These are phyloP conservation scores for Sylvia atricapilla DNA, from an alignment of 2,113 vertebrate species.

Conservation along the genomic window DNA sequence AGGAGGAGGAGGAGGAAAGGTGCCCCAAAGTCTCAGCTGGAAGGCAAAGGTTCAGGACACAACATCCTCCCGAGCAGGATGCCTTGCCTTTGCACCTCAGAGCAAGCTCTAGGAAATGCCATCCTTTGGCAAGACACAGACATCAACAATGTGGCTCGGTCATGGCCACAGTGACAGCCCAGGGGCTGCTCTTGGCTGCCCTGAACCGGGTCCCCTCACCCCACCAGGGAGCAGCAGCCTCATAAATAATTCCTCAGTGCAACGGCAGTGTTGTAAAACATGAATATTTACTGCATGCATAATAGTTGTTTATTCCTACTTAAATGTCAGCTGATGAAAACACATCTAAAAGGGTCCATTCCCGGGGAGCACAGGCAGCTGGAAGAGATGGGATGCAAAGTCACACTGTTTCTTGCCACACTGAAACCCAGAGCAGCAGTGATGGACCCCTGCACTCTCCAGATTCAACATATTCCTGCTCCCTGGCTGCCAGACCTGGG, in stretches of 20 bases:
- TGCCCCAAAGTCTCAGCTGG: not conserved
- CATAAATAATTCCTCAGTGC: constrained; percentile 26
- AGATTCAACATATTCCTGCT: rapidly evolving
- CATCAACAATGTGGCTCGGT: rapidly evolving
- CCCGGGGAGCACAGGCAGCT: rapidly evolving
- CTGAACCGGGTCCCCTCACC: rapidly evolving
- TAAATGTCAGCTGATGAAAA: constrained; percentile 55
- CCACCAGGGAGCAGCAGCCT: not conserved
- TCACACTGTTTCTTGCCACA: rapidly evolving
- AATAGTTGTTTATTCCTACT: constrained; percentile 42
- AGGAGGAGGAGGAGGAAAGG: not conserved
- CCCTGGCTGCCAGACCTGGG: not conserved
- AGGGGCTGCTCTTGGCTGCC: not conserved
- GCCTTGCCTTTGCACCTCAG: not conserved
- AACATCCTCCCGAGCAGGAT: not conserved
- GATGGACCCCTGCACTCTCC: not conserved
- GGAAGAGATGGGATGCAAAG: not conserved
- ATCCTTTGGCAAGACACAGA: not conserved
- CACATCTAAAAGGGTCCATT: not conserved
- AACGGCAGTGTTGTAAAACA: constrained; percentile 38
- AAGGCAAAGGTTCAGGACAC: not conserved
- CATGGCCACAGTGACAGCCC: rapidly evolving
- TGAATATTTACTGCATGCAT: constrained; percentile 35
- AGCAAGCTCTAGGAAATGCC: not conserved
- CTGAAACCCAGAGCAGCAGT: not conserved